Conservation (phyloP, 2,113 vertebrate species). For the Cyprinodon tularosa region DNA sequence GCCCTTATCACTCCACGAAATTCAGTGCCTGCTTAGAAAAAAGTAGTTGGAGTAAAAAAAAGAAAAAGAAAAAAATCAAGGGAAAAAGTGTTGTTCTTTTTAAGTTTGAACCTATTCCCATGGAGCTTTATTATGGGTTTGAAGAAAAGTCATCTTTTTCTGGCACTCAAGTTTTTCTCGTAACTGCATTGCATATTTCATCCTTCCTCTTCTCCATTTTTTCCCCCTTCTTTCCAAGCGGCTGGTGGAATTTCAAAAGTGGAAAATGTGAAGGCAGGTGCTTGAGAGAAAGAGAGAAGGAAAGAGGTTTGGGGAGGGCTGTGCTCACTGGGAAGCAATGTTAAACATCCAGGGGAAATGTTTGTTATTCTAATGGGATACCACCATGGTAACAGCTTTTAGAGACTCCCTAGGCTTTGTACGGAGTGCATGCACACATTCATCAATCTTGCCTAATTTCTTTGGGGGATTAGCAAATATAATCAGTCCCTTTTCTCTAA, state of each 20-base stretch:
- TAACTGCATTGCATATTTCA: constrained; percentile 76
- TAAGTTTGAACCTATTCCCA: constrained; percentile 77
- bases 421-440: constrained; percentile 71
- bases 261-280: constrained; percentile 80
- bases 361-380: constrained; percentile 80
- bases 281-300: constrained; percentile 53
- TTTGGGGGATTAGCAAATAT: constrained; percentile 75
- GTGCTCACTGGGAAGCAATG: constrained; percentile 74
- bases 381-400: constrained; percentile 76
- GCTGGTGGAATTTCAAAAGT: constrained; percentile 74
- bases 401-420: constrained; percentile 77
- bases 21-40: constrained; percentile 81
- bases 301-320: constrained; percentile 50
- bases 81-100: constrained; percentile 78
- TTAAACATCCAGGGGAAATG: constrained; percentile 81
- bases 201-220: constrained; percentile 27
- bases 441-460: constrained; percentile 73
- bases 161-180: constrained; percentile 70
- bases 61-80: constrained; percentile 34
- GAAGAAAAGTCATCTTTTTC: constrained; percentile 76
- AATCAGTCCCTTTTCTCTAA: constrained; percentile 70
- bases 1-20: constrained; percentile 83
- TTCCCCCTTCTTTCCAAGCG: constrained; percentile 47
- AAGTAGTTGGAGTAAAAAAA: constrained; percentile 79
- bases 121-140: constrained; percentile 77